A percentile compares a stretch with the other conserved stretches of the same genome.
Conservation (phyloP, 2,888 invertebrate species). For the Aphidius colemani region DNA sequence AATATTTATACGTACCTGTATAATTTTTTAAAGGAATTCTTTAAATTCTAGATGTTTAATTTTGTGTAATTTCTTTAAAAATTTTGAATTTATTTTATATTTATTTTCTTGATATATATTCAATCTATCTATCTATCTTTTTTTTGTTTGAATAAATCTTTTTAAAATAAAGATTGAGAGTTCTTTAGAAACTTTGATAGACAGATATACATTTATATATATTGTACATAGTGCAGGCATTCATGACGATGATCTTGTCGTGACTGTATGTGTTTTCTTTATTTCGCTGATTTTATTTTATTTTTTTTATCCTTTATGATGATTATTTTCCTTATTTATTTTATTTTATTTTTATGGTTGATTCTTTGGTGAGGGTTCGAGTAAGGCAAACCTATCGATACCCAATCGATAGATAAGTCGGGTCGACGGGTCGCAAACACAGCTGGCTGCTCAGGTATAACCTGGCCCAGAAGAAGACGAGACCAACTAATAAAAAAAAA, state of each 20-base stretch:
- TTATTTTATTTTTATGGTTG: background rate
- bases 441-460: conserved; percentile 54
- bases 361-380: conserved; percentile 6
- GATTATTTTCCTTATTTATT: background rate
- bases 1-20: background rate
- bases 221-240: conserved; percentile 15
- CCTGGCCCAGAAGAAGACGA: conserved; percentile 26
- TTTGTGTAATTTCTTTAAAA: no score
- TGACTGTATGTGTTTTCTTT: conserved; percentile 16
- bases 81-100: no score
- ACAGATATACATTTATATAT: background rate
- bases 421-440: conserved; percentile 53
- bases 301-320: background rate
- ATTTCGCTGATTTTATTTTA: conserved; percentile 1
- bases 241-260: conserved; percentile 12
- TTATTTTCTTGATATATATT: no score
- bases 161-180: background rate
- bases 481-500: no score
- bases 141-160: conserved; percentile 22
- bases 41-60: no score
- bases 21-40: background rate
- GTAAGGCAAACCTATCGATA: conserved; percentile 40
- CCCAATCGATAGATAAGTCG: conserved; percentile 55
- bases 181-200: conserved; percentile 12
- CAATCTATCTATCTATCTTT: background rate